phyloP scores from a whole-genome alignment of 2,797 vertebrate genomes.

The Aeoliscus strigatus region DNA sequence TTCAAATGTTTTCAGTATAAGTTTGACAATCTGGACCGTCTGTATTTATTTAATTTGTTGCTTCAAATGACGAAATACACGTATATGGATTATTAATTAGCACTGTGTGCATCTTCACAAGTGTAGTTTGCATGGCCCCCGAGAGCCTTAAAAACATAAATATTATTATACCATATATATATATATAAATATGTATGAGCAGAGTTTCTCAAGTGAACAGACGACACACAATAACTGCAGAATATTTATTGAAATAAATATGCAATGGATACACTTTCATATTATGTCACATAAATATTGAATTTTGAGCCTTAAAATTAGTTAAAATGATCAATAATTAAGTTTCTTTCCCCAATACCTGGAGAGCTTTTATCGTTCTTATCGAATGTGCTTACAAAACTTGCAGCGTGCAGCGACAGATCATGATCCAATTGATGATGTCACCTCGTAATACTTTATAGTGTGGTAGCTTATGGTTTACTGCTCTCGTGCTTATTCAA shows the following conservation, averaged over 20 bases:
- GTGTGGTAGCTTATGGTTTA: slow-evolving; percentile 58
- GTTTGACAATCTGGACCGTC: too few relatives aligned
- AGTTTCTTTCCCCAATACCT: slow-evolving; percentile 44
- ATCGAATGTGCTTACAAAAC: slow-evolving; percentile 44
- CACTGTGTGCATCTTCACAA: too few relatives aligned
- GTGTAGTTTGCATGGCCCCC: too few relatives aligned
- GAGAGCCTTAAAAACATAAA: too few relatives aligned
- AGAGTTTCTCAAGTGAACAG: slow-evolving; percentile 8
- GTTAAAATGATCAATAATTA: slow-evolving; percentile 28
- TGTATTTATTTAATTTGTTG: too few relatives aligned
- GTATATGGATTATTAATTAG: too few relatives aligned
- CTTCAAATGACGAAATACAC: too few relatives aligned
- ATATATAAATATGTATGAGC: too few relatives aligned
- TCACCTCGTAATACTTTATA: slow-evolving; percentile 55
- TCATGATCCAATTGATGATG: slow-evolving; percentile 44
- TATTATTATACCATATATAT: too few relatives aligned
- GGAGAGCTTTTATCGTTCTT: slow-evolving; percentile 37
- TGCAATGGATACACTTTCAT: slow-evolving; percentile 70
- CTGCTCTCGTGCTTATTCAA: slow-evolving; percentile 55
- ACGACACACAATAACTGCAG: slow-evolving; percentile 54
- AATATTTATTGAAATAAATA: slow-evolving; percentile 79
- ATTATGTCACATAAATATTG: slow-evolving; percentile 74
- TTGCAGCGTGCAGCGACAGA: slow-evolving; percentile 27
- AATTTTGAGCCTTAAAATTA: slow-evolving; percentile 56
- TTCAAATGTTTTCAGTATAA: too few relatives aligned